phyloP scores from a whole-genome alignment of 23 tunicate species.

The Corella eumyota region DNA sequence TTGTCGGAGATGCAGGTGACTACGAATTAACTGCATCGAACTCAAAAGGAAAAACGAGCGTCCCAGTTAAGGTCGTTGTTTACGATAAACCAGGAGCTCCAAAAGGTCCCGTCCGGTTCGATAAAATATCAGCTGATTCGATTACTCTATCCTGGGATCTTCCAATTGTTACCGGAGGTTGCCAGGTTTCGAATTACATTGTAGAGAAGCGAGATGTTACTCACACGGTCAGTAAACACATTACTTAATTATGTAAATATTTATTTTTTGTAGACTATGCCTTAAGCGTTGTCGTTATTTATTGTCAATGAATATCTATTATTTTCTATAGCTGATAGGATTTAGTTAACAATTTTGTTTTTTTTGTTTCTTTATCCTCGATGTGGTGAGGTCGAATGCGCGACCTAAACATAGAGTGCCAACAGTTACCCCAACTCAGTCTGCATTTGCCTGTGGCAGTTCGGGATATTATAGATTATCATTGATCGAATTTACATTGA shows the following conservation, averaged over 20 bases:
- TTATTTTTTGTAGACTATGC: too few species aligned
- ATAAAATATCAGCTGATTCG: constrained; percentile 48
- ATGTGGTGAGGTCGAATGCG: too few species aligned
- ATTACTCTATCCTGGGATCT: constrained; percentile 72
- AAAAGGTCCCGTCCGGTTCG: constrained; percentile 66
- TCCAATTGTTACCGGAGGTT: constrained; percentile 69
- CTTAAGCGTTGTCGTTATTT: too few species aligned
- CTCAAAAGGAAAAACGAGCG: constrained; percentile 26
- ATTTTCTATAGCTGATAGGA: too few species aligned
- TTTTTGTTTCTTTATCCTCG: too few species aligned
- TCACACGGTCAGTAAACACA: constrained; percentile 38
- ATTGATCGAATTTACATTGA: too few species aligned
- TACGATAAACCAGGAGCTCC: constrained; percentile 93
- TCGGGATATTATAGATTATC: too few species aligned
- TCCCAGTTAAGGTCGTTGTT: constrained; percentile 68
- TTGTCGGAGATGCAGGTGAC: constrained; percentile 84
- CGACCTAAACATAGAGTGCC: too few species aligned
- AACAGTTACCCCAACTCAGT: too few species aligned
- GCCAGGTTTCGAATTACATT: constrained; percentile 71
- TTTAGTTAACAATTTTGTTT: too few species aligned
- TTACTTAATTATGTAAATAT: neutral
- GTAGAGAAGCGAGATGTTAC: constrained; percentile 93
- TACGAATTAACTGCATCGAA: constrained; percentile 51
- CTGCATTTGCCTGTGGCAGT: too few species aligned
- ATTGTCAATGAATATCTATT: neutral